Evolutionary conservation across 1,140 invertebrate species (phyloP), one percentile per base, ranked within the genome.

Genomic region (Brachionus rotundiformis): DNA sequence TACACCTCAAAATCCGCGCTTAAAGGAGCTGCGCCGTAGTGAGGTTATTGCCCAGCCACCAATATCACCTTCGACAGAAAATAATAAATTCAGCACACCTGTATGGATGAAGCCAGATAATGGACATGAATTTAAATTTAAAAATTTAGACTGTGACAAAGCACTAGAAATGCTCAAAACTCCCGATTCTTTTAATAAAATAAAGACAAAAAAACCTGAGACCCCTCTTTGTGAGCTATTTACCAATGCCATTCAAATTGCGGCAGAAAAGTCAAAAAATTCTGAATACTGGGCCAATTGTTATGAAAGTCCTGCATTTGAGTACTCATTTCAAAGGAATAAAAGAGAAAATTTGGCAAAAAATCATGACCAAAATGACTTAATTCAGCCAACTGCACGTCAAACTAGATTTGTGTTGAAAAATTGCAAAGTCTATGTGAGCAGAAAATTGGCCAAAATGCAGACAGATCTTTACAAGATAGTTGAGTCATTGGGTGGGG

Each of bases 121-220:
- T 7, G n/a, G 59, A 19, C 10, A 1, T 63, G 76, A 63, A 23
- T 79, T 79, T 59, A 54, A 79, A 63, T 63, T 79, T 13, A 73
- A 73, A 79, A 59, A 59, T 63, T 19, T 79, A 36, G 76, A 79
- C 27, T 79, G 76, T 63, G 76, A 79, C 47, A 54, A 31, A 59
- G 76, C 76, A 11, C 27, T 79, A 4, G 76, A 79, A 79, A 79
- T 54, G 47, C 59, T 79, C 3, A 79, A 79, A 79, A 79, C 76
- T 0, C 76, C 76, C 4, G 76, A 79, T 0, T 16, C 59, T 1
- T 16, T 33, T 19, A 77, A n/a, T 23, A 41, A 49, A 27, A 8
- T 23, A 11, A 79, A 59, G 59, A 8, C 31, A 11, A 79, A 79
- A 63, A 79, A 79, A 31, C 44, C 29, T 5, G 76, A 79, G 44